A percentile compares a stretch with the other conserved stretches of the same genome.
Evolutionary conservation across 1,140 invertebrate species (phyloP).

Genomic region (Mamestra configurata): DNA sequence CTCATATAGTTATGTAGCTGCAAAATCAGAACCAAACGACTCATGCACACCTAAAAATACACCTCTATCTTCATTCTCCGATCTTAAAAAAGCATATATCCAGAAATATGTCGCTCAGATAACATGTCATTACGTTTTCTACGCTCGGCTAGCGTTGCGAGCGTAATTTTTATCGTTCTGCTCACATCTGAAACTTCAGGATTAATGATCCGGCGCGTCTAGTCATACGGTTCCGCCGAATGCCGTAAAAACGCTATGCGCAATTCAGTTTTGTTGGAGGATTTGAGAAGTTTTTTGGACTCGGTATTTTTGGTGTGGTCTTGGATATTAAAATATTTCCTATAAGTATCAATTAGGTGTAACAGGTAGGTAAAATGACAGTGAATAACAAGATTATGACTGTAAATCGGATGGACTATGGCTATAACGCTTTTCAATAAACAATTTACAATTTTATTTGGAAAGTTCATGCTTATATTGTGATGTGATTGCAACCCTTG

Average conservation of each 20-base stretch:
- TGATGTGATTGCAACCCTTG: too few relatives aligned
- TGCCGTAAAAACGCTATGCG: constrained; percentile 83
- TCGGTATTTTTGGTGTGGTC: constrained; percentile 52
- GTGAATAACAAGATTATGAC: too few relatives aligned
- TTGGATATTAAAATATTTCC: too few relatives aligned
- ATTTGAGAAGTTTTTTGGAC: constrained; percentile 58
- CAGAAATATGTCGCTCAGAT: constrained; percentile 39
- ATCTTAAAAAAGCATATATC: constrained; percentile 44
- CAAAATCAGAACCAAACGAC: background rate
- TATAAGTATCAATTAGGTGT: too few relatives aligned
- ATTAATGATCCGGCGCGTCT: constrained; percentile 85
- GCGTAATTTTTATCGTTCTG: constrained; percentile 79
- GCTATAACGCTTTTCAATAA: too few relatives aligned
- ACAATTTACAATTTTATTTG: too few relatives aligned
- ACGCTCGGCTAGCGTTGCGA: constrained; percentile 52
- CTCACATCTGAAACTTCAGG: constrained; percentile 79
- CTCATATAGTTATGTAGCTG: too few relatives aligned
- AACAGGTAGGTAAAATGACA: too few relatives aligned
- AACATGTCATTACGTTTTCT: constrained; percentile 36
- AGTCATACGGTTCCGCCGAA: constrained; percentile 86
- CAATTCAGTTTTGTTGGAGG: constrained; percentile 76
- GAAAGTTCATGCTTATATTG: too few relatives aligned
- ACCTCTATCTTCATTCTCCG: background rate
- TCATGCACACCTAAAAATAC: constrained; percentile 17
- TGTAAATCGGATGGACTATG: too few relatives aligned